Evolutionary conservation across 2,797 vertebrate species (phyloP).

Genomic region (Kryptolebias ocellatus): DNA sequence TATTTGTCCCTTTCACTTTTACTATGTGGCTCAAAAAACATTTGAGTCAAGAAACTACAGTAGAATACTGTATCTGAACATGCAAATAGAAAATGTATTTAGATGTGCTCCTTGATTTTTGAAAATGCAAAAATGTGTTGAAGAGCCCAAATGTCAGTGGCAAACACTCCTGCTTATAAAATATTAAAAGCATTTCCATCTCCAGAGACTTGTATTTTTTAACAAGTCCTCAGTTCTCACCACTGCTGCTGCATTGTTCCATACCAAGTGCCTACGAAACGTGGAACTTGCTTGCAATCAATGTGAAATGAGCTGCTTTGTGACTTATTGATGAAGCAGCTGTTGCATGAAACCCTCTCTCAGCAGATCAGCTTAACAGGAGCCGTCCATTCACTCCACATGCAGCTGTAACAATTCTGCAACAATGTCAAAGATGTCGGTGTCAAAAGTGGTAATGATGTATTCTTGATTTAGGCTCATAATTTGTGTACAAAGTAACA

Average conservation of each 20-base stretch:
- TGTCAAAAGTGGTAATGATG: neutral
- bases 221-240: slow-evolving; percentile 28
- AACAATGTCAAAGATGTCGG: neutral
- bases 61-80: slow-evolving; percentile 1
- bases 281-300: slow-evolving; percentile 24
- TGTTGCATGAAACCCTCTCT: slow-evolving; percentile 27
- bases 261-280: slow-evolving; percentile 51
- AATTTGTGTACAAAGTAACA: neutral
- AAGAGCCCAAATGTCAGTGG: slow-evolving; percentile 3
- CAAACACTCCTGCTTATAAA: slow-evolving; percentile 36
- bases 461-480: neutral
- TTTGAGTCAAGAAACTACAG: slow-evolving; percentile 11
- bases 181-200: slow-evolving; percentile 35
- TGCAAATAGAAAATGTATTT: slow-evolving; percentile 7
- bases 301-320: slow-evolving; percentile 44
- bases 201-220: slow-evolving; percentile 53
- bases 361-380: slow-evolving; percentile 12
- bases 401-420: neutral
- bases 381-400: neutral
- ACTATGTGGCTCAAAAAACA: slow-evolving; percentile 18
- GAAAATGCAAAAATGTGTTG: slow-evolving; percentile 32
- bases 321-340: slow-evolving; percentile 68
- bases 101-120: slow-evolving; percentile 6
- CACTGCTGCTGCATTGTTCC: slow-evolving; percentile 27
- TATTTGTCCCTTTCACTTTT: slow-evolving; percentile 37